Evolutionary conservation across 2,797 vertebrate species (phyloP).

Genomic region (Macropus fuliginosus): DNA sequence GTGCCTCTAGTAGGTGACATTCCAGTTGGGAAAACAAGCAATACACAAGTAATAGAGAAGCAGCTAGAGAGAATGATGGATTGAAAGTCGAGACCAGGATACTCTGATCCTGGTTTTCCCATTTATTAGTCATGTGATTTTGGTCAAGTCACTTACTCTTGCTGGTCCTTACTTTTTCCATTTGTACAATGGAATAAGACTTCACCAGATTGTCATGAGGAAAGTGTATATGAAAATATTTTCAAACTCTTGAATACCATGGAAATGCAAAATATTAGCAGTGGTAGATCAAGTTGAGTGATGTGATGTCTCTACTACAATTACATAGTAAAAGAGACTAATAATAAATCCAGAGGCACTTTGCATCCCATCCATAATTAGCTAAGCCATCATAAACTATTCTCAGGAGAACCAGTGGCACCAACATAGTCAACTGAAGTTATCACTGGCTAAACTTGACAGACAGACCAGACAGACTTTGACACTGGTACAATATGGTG

Average conservation of each 20-base stretch:
- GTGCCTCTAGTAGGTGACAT: not conserved
- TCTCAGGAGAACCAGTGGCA: not conserved
- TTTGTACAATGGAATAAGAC: not conserved
- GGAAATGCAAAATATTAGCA: not conserved
- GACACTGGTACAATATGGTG: not conserved
- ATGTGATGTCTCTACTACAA: not conserved
- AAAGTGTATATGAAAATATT: not conserved
- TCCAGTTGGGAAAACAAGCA: not conserved
- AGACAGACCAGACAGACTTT: not conserved
- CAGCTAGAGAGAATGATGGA: not conserved
- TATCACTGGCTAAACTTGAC: not conserved
- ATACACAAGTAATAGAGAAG: not conserved
- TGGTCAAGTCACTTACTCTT: not conserved
- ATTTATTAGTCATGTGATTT: not conserved
- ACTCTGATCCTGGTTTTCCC: not conserved
- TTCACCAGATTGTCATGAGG: not conserved
- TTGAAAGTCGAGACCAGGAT: not conserved
- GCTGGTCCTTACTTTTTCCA: not conserved
- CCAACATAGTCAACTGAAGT: not conserved
- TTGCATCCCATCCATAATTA: not conserved
- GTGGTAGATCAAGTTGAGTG: not conserved
- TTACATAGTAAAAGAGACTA: not conserved
- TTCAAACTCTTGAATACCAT: not conserved
- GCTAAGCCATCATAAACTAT: not conserved
- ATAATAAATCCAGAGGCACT: not conserved